phyloP scores from a whole-genome alignment of 2,113 vertebrate genomes.

The Tetrao urogallus region DNA sequence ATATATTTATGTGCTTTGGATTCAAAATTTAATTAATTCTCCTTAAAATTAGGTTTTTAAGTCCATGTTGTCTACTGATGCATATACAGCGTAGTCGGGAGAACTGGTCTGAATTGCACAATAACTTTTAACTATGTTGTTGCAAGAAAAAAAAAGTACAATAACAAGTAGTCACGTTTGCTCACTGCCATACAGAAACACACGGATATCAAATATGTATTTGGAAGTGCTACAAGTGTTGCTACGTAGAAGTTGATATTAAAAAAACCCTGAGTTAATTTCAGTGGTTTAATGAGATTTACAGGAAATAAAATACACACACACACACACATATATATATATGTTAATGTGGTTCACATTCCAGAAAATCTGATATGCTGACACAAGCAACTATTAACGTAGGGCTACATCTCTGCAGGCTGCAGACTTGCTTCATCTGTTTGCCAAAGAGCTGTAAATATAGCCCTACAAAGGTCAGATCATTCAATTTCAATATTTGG shows the following conservation, averaged over 20 bases:
- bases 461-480: background rate
- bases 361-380: conserved; percentile 35
- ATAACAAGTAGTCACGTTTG: background rate
- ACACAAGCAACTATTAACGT: conserved; percentile 3
- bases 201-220: background rate
- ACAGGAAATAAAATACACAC: background rate
- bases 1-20: conserved; percentile 44
- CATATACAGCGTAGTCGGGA: conserved; percentile 30
- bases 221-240: background rate
- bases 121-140: conserved; percentile 11
- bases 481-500: background rate
- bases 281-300: conserved; percentile 4
- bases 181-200: background rate
- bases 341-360: background rate
- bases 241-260: conserved; percentile 1
- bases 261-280: background rate
- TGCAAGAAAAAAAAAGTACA: background rate
- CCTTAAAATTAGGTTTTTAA: conserved; percentile 70
- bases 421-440: background rate
- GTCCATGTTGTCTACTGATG: conserved; percentile 59
- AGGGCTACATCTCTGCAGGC: background rate
- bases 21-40: conserved; percentile 74
- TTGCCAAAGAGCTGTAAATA: background rate
- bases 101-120: conserved; percentile 37
- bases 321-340: background rate